Conservation (phyloP, 2,888 invertebrate genomes). For the Tenthredo mesomela region DNA sequence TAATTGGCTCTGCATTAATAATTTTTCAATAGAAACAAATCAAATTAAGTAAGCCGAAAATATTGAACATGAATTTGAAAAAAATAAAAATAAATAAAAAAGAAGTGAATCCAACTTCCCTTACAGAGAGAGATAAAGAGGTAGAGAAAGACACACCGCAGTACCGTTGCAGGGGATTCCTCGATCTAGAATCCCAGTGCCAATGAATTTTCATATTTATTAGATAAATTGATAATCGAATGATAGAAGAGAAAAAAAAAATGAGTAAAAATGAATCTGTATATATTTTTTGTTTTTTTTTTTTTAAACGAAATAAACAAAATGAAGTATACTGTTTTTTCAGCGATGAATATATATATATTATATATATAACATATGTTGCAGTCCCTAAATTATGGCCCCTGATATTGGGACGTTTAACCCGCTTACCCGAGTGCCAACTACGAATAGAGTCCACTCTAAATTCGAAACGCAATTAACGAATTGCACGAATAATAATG, state of each 20-base stretch:
- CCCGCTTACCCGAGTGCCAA: conserved; percentile 66
- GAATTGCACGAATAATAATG: conserved; percentile 59
- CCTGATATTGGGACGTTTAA: conserved; percentile 53
- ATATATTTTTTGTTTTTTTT: neutral
- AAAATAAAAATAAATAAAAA: neutral
- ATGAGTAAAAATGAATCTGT: neutral
- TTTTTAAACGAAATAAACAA: neutral
- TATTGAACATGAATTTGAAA: neutral
- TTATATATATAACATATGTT: neutral
- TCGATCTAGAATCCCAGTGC: neutral
- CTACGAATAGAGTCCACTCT: conserved; percentile 74
- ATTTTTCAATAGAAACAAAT: too few relatives aligned
- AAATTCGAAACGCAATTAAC: conserved; percentile 75
- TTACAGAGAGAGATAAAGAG: neutral
- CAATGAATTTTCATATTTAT: neutral
- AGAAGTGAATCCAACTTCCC: neutral
- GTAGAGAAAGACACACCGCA: neutral
- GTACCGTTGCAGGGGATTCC: conserved; percentile 4
- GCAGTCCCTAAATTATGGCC: neutral
- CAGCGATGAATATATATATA: neutral
- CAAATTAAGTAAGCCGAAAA: neutral
- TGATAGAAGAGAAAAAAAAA: neutral
- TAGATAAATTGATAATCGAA: neutral
- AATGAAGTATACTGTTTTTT: neutral
- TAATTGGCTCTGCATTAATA: too few relatives aligned